These are phyloP conservation scores for Argopecten irradians DNA, from an alignment of 1,140 invertebrate genomes.

Conservation along the genomic window DNA sequence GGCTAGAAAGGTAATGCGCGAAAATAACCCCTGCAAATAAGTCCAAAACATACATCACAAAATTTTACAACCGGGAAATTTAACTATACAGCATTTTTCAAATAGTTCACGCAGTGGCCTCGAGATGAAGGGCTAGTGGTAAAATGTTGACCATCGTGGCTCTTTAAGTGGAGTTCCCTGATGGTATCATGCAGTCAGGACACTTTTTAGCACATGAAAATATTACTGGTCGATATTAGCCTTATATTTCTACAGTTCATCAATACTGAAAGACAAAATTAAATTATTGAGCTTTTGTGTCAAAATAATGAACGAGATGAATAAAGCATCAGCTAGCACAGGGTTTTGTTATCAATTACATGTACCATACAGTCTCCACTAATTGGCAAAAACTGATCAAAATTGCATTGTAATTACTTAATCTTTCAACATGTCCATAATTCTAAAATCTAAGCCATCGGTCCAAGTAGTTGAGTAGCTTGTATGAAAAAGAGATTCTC, in stretches of 20 bases:
- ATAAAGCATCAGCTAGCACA: background rate
- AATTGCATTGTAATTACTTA: slow-evolving; percentile 10
- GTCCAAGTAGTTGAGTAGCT: background rate
- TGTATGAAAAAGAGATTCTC: background rate
- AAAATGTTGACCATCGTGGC: too few relatives aligned
- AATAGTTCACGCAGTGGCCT: too few relatives aligned
- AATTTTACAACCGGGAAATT: too few relatives aligned
- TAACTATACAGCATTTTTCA: too few relatives aligned
- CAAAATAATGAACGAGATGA: background rate
- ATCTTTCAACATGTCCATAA: background rate
- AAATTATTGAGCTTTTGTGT: background rate
- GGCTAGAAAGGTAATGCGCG: too few relatives aligned
- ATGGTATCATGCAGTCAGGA: too few relatives aligned
- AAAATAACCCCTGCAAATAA: too few relatives aligned
- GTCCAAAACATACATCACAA: too few relatives aligned
- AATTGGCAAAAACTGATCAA: slow-evolving; percentile 10
- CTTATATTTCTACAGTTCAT: background rate
- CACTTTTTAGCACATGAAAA: too few relatives aligned
- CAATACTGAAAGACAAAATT: background rate
- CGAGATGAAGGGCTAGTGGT: too few relatives aligned
- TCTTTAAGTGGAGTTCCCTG: too few relatives aligned
- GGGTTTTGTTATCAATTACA: background rate
- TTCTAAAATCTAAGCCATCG: background rate
- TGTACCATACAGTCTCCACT: background rate
- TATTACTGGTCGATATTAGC: too few relatives aligned